phyloP scores from a whole-genome alignment of 1,140 invertebrate species.

The Lasaia peninsularis region DNA sequence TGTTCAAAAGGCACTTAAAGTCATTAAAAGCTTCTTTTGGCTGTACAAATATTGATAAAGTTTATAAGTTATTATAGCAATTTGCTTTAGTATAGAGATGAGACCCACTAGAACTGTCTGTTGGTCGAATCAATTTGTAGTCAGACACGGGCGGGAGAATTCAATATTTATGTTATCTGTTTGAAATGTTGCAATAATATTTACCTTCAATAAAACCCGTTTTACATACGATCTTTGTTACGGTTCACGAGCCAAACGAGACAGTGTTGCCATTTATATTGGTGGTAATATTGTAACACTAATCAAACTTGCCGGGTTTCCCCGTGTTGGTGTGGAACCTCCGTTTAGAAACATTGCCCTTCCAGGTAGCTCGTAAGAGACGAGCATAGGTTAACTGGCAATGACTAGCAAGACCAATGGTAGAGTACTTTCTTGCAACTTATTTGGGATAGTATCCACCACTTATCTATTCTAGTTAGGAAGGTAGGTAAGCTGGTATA shows the following conservation, averaged over 20 bases:
- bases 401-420: no score
- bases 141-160: slow-evolving; percentile 17
- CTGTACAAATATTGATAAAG: slow-evolving; percentile 37
- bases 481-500: no score
- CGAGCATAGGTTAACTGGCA: no score
- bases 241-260: neutral
- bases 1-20: slow-evolving; percentile 7
- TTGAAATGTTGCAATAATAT: slow-evolving; percentile 15
- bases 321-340: no score
- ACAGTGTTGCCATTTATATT: no score
- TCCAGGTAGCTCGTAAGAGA: no score
- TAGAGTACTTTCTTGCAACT: no score
- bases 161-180: slow-evolving; percentile 30
- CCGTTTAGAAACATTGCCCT: no score
- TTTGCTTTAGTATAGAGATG: slow-evolving; percentile 26
- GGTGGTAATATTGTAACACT: neutral
- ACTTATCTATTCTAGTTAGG: no score
- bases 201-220: slow-evolving; percentile 11
- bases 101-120: slow-evolving; percentile 30
- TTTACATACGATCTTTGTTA: neutral
- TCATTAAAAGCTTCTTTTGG: slow-evolving; percentile 12
- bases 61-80: slow-evolving; percentile 36
- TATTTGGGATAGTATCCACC: no score
- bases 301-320: no score
- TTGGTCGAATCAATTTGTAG: slow-evolving; percentile 34